Base-by-base conservation (phyloP, 2,888 invertebrate genomes). In the Sclerodermus sp. region DNA sequence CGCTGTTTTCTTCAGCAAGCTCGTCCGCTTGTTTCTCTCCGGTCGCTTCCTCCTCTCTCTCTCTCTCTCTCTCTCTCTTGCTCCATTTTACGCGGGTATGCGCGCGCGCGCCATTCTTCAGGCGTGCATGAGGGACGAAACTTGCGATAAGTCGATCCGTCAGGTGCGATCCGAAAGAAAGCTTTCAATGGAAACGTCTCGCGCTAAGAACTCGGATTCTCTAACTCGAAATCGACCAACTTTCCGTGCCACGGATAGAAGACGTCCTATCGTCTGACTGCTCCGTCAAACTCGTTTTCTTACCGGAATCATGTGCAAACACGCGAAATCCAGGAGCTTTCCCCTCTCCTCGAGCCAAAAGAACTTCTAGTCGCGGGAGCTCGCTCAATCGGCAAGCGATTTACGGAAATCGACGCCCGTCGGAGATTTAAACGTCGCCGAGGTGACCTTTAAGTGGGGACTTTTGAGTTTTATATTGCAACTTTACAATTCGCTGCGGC, bases 91-190 rank as follows among this genome's bases (percentile, higher is more conserved):
- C n/a, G n/a, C n/a, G n/a, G n/a, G n/a, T n/a, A n/a, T n/a, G n/a
- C n/a, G n/a, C n/a, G n/a, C n/a, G n/a, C n/a, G n/a, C n/a, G n/a
- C n/a, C n/a, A n/a, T n/a, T n/a, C n/a, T n/a, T n/a, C 39, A 32
- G 13, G 30, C 16, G 36, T 36, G 31, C 47, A 23, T 30, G 41
- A 46, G 52, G 50, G 53, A 55, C 50, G 53, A 45, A 64, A 60
- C 58, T 62, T 56, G 57, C 61, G 66, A 68, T 68, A 69, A 69
- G 70, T 70, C 62, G 68, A 67, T 68, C 63, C 60, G 64, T 70
- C 68, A 64, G 64, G 65, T 62, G 59, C 59, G 52, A 60, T 54
- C 50, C 60, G 64, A 60, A 67, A 66, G 65, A 63, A 67, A 70
- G 64, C 67, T 68, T 67, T 69, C 68, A 67, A 67, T 68, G 60